These are phyloP conservation scores for Lontra canadensis DNA, from an alignment of 2,113 vertebrate species.

Conservation along the genomic window DNA sequence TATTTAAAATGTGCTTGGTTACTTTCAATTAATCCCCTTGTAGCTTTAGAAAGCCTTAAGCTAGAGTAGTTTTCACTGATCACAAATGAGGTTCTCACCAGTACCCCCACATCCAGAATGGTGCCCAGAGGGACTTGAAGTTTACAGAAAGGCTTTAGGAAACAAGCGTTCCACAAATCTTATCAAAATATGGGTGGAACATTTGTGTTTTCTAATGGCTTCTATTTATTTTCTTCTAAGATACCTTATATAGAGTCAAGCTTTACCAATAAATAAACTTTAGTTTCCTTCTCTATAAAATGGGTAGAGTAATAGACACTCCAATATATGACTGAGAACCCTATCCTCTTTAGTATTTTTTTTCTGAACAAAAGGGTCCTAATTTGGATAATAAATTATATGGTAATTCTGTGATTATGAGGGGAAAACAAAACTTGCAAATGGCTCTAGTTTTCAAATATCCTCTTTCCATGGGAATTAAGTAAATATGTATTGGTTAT, in stretches of 20 bases:
- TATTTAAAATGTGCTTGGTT: neutral
- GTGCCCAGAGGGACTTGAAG: neutral
- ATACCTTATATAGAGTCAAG: neutral
- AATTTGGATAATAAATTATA: neutral
- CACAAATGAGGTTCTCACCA: neutral
- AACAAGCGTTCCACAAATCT: neutral
- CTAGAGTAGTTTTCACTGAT: neutral
- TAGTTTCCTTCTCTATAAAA: neutral
- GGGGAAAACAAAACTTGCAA: neutral
- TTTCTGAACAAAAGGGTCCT: neutral
- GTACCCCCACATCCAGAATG: neutral
- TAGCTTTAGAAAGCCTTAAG: neutral
- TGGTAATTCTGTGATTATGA: neutral
- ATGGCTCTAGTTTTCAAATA: neutral
- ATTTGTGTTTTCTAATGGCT: neutral
- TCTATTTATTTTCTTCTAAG: neutral
- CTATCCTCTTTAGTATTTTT: neutral
- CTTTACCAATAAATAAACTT: neutral
- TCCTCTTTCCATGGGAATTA: neutral
- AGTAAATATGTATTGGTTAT: neutral
- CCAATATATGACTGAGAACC: neutral
- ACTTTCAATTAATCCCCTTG: neutral
- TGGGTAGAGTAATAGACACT: neutral
- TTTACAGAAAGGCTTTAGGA: rapidly evolving
- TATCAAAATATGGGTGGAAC: neutral